Evolutionary conservation across 2,888 invertebrate genomes (phyloP).

Genomic region (Microdon myrmicae): DNA sequence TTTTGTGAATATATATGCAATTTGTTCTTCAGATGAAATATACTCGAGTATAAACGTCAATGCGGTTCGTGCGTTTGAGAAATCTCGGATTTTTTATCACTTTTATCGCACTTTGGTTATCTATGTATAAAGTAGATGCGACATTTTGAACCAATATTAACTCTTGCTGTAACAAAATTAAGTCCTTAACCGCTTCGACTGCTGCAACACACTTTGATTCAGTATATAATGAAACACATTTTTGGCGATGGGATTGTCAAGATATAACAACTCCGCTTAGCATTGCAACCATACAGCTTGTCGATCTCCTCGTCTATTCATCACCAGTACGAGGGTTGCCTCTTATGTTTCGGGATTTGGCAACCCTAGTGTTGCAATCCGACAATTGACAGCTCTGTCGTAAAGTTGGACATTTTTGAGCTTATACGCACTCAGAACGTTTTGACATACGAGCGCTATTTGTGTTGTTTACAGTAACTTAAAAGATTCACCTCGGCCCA

Average conservation of each 20-base stretch:
- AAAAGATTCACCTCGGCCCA: no score
- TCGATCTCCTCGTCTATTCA: conserved; percentile 28
- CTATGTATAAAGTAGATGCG: no score
- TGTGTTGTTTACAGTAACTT: no score
- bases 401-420: no score
- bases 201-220: background rate
- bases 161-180: background rate
- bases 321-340: no score
- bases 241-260: background rate
- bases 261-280: background rate
- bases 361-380: no score
- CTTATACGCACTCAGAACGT: no score
- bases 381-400: no score
- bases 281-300: conserved; percentile 7
- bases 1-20: background rate
- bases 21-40: background rate
- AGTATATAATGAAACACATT: background rate
- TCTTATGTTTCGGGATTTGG: no score
- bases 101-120: background rate
- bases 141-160: background rate
- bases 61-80: background rate
- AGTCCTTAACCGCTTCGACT: background rate
- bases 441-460: no score
- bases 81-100: background rate
- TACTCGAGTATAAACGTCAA: background rate